phyloP scores from a whole-genome alignment of 1,140 invertebrate genomes.

The Alviniconcha marisindica region DNA sequence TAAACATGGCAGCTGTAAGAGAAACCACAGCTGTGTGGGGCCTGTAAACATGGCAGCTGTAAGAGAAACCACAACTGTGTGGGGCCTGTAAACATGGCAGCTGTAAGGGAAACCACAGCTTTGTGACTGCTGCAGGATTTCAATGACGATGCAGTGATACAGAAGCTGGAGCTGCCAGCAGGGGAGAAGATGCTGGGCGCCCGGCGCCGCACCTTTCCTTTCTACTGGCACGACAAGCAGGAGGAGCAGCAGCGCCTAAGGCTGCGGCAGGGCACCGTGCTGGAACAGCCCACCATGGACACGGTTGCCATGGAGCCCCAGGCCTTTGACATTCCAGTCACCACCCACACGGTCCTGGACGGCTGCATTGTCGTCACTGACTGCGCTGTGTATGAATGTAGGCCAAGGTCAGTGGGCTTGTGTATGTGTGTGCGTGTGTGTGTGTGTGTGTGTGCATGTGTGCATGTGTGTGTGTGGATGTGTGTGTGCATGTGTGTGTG shows the following conservation, averaged over 20 bases:
- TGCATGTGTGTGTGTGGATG: no score
- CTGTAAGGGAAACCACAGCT: no score
- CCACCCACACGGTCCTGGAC: conserved; percentile 70
- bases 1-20: no score
- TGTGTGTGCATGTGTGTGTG: no score
- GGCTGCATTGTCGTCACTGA: conserved; percentile 85
- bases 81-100: no score
- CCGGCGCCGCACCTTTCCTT: conserved; percentile 68
- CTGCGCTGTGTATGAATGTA: conserved; percentile 82
- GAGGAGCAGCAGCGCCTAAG: conserved; percentile 54
- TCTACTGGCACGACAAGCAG: conserved; percentile 71
- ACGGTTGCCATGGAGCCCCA: conserved; percentile 14
- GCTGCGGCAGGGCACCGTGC: conserved; percentile 36
- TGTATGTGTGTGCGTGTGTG: no score
- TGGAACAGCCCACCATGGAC: conserved; percentile 17
- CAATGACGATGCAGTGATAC: conserved; percentile 64
- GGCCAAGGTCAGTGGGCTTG: conserved; percentile 78
- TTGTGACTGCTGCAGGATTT: conserved; percentile 35
- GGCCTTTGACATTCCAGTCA: conserved; percentile 56
- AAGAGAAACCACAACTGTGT: no score
- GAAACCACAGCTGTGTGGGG: no score
- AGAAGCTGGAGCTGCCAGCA: conserved; percentile 71
- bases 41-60: no score
- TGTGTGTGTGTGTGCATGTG: conserved; percentile 14
- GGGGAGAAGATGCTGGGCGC: conserved; percentile 69